Evolutionary conservation across 2,797 vertebrate species (phyloP), one percentile per base, ranked within the genome.

Genomic region (Sarcoramphus papa): DNA sequence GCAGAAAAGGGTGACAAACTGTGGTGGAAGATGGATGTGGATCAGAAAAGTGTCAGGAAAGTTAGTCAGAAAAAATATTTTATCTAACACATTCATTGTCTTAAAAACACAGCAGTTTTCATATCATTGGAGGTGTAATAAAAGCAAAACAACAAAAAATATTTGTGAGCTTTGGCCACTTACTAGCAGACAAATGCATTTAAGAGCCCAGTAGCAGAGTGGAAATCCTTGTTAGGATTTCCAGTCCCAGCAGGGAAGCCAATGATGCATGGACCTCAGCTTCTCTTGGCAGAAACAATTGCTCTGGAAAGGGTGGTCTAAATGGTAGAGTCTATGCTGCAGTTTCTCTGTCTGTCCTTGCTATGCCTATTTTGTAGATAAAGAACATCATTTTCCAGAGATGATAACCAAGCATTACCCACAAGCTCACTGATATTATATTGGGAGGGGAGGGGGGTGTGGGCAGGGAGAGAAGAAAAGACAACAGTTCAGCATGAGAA

Each of bases 381-480:
- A 91, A 77, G 28, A 30, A 63, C 15, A 53, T 63, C 6, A 68
- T 67, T 94, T 96, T 93, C 51, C 53, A 73, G 90, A 74, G 16
- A 45, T 90, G 56, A 83, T 82, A 65, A 88, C 54, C 40, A 68
- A 77, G 37, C 51, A 31, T 54, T 64, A 82, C 50, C 40, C 31
- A 65, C 13, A 81, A 40, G 70, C 33, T 81, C 27, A 78, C 28
- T 33, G n/a, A 74, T 75, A 17, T 15, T 41, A 50, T 40, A 47
- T 11, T 35, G 23, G 27, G 30, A 5, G 21, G 21, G 6, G 0
- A 2, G 0, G 3, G 10, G 5, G 4, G 5, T 2, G 5, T 10
- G 10, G 7, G 4, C 7, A 47, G 9, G 2, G 15, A 56, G 16
- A 10, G 4, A 50, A 62, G 35, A 69, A 30, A 62, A 65, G 7